A percentile compares a stretch with the other conserved stretches of the same genome.
These are phyloP conservation scores for Lasioglossum calceatum DNA, from an alignment of 2,888 invertebrate species.

Conservation along the genomic window DNA sequence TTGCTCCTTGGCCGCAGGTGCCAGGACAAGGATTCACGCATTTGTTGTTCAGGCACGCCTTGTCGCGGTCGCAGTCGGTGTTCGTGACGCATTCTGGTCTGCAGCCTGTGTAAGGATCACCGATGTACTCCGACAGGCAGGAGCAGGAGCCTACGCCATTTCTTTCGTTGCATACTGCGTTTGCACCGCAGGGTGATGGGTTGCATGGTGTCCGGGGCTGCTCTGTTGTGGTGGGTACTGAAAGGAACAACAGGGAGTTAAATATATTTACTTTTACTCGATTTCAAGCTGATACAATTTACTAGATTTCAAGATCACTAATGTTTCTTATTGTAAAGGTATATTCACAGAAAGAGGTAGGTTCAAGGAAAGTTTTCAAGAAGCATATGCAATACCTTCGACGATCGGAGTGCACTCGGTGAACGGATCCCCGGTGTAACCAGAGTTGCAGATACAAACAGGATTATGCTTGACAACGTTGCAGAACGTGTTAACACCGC, in stretches of 20 bases:
- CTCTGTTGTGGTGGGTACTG: constrained; percentile 87
- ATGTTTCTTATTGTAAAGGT: background rate
- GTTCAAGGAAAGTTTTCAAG: too few relatives aligned
- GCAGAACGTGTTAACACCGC: constrained; percentile 92
- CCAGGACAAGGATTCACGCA: constrained; percentile 94
- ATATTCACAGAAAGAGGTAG: too few relatives aligned
- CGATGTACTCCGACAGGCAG: constrained; percentile 92
- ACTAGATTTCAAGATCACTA: background rate
- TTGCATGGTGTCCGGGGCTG: constrained; percentile 91
- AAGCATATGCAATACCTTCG: constrained; percentile 71
- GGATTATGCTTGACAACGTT: constrained; percentile 93
- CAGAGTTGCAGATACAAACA: constrained; percentile 91
- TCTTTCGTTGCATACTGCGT: constrained; percentile 92
- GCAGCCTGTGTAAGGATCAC: constrained; percentile 94
- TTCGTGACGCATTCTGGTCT: constrained; percentile 94
- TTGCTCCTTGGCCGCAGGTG: constrained; percentile 92
- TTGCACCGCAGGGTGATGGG: constrained; percentile 94
- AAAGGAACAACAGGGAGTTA: background rate
- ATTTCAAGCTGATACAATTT: background rate
- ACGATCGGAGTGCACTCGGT: constrained; percentile 87
- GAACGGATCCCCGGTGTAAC: constrained; percentile 94
- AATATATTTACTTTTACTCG: background rate
- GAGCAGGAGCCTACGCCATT: constrained; percentile 93
- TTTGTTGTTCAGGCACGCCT: constrained; percentile 93
- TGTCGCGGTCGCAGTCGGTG: constrained; percentile 91